A percentile compares a stretch with the other conserved stretches of the same genome.
phyloP scores from a whole-genome alignment of 2,797 vertebrate species.

The Psittacula derbiana region DNA sequence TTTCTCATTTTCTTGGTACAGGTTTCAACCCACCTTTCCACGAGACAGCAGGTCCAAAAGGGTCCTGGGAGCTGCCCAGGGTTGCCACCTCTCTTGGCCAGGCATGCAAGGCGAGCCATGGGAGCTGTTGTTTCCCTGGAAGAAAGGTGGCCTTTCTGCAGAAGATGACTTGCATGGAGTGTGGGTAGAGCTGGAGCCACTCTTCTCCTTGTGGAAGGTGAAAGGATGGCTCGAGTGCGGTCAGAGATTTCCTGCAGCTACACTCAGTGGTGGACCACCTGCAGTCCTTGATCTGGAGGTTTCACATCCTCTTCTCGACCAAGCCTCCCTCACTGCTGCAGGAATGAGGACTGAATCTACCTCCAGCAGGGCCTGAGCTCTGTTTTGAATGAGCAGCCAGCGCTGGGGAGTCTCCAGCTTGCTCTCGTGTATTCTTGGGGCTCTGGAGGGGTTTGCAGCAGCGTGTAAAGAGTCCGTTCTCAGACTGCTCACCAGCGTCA shows the following conservation, averaged over 20 bases:
- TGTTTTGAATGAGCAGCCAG: not conserved
- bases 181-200: not conserved
- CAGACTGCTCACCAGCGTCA: not conserved
- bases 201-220: conserved; percentile 16
- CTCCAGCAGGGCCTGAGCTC: fast-evolving
- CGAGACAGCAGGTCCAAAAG: not conserved
- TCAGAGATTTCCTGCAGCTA: not conserved
- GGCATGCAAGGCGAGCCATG: fast-evolving
- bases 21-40: not conserved
- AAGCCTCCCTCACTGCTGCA: not conserved
- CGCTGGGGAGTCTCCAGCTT: not conserved
- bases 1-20: not conserved
- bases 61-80: not conserved
- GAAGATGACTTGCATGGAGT: not conserved
- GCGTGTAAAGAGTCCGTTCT: fast-evolving
- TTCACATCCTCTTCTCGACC: not conserved
- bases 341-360: fast-evolving
- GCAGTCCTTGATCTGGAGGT: not conserved
- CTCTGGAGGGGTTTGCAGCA: not conserved
- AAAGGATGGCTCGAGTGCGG: not conserved
- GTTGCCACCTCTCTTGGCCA: not conserved
- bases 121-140: not conserved
- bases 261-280: not conserved
- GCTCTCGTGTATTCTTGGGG: fast-evolving
- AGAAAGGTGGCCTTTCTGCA: not conserved